A percentile compares a stretch with the other conserved stretches of the same genome.
Conservation (phyloP, 1,140 invertebrate genomes). For the Achroia grisella region DNA sequence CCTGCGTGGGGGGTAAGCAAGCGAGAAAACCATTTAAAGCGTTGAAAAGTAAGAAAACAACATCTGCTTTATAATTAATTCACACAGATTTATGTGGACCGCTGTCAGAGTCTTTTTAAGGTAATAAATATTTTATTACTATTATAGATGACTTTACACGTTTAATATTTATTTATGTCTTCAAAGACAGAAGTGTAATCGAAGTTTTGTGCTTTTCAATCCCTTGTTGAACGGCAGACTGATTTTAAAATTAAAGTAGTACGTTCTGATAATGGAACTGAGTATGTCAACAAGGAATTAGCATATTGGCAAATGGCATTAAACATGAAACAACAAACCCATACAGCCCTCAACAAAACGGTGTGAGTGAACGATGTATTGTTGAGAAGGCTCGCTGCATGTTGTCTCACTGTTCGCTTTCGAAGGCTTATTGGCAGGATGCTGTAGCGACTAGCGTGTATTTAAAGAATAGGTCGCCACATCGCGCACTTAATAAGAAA, state of each 20-base stretch:
- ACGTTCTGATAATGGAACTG: neutral
- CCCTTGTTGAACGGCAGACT: slow-evolving; percentile 11
- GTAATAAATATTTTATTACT: no score
- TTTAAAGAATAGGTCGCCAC: slow-evolving; percentile 46
- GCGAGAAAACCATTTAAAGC: no score
- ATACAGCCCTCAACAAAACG: neutral
- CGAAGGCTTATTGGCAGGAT: no score
- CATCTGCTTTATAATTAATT: no score
- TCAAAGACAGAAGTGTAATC: neutral
- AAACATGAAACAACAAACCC: neutral
- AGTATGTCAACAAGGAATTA: no score
- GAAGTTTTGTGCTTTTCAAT: slow-evolving; percentile 12
- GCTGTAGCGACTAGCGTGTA: no score
- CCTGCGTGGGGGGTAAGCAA: no score
- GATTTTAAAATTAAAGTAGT: slow-evolving; percentile 8
- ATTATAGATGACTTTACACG: neutral
- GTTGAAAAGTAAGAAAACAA: no score
- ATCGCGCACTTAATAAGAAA: no score
- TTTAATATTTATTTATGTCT: neutral
- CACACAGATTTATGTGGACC: no score
- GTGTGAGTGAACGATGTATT: slow-evolving; percentile 29
- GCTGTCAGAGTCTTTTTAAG: no score
- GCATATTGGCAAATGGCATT: slow-evolving; percentile 6
- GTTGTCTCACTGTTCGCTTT: no score
- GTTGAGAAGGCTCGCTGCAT: slow-evolving; percentile 9